A percentile compares a stretch with the other conserved stretches of the same genome.
phyloP scores from a whole-genome alignment of 1,140 invertebrate genomes.

The Drosophila pandora region DNA sequence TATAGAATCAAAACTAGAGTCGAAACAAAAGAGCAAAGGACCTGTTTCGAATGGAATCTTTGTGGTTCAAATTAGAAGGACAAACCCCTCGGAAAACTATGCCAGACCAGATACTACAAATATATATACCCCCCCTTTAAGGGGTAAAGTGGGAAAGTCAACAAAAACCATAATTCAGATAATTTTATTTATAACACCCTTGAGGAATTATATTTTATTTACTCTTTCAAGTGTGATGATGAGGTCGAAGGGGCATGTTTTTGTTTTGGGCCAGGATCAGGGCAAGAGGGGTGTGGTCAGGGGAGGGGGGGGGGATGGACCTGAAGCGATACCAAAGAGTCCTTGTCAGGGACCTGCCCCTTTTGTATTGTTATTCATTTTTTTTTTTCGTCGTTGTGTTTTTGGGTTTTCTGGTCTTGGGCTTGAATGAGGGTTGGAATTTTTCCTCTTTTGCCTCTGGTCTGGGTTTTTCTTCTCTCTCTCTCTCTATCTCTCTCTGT shows the following conservation, averaged over 20 bases:
- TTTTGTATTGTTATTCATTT: conserved; percentile 5
- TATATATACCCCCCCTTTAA: background rate
- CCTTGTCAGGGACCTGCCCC: conserved; percentile 54
- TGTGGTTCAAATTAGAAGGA: conserved; percentile 64
- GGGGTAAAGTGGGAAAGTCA: conserved; percentile 64
- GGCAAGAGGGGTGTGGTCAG: background rate
- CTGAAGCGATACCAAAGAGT: conserved; percentile 16
- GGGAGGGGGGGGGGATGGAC: conserved; percentile 4
- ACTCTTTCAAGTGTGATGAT: conserved; percentile 82
- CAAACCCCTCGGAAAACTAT: conserved; percentile 69
- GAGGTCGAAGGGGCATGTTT: conserved; percentile 43
- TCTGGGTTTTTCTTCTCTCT: background rate
- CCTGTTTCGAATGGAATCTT: conserved; percentile 42
- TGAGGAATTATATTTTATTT: conserved; percentile 83
- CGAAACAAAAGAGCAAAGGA: conserved; percentile 18
- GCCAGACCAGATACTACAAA: conserved; percentile 58
- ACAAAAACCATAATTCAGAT: conserved; percentile 82
- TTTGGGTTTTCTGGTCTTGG: conserved; percentile 15
- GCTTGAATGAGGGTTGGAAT: conserved; percentile 60
- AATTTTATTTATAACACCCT: conserved; percentile 83
- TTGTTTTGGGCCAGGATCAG: background rate
- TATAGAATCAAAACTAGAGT: conserved; percentile 4
- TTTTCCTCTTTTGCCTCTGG: background rate
- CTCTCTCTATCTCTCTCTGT: no score
- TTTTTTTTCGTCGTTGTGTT: conserved; percentile 10